Conservation (phyloP, 2,113 vertebrate genomes). For the Lepisosteus osseus region DNA sequence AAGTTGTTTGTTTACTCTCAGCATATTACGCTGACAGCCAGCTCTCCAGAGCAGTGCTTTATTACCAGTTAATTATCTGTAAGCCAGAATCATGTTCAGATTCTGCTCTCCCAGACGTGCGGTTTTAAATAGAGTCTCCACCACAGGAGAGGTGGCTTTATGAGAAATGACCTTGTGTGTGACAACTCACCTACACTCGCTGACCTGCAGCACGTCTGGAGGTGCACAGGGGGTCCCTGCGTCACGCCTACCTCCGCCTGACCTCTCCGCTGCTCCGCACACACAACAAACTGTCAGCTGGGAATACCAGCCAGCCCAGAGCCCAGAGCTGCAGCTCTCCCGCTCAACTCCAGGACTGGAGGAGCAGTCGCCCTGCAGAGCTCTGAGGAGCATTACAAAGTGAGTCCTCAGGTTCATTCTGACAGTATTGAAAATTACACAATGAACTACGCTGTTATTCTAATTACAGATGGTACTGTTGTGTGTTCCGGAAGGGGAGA, state of each 20-base stretch:
- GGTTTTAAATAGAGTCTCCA: neutral
- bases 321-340: neutral
- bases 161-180: neutral
- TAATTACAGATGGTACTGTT: no score
- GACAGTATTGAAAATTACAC: no score
- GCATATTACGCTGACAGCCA: neutral
- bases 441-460: no score
- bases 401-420: no score
- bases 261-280: neutral
- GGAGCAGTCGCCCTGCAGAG: no score
- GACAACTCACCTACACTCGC: neutral
- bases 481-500: no score
- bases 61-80: slow-evolving; percentile 13
- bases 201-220: neutral
- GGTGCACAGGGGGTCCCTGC: neutral
- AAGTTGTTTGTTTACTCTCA: neutral
- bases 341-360: no score
- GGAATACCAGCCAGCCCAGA: neutral
- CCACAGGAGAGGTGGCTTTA: neutral
- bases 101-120: neutral
- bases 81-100: neutral
- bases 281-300: neutral
- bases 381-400: no score
- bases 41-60: slow-evolving; percentile 5
- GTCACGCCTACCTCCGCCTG: neutral